These are phyloP conservation scores for Amblyraja radiata DNA, from an alignment of 2,797 vertebrate species.

Conservation along the genomic window DNA sequence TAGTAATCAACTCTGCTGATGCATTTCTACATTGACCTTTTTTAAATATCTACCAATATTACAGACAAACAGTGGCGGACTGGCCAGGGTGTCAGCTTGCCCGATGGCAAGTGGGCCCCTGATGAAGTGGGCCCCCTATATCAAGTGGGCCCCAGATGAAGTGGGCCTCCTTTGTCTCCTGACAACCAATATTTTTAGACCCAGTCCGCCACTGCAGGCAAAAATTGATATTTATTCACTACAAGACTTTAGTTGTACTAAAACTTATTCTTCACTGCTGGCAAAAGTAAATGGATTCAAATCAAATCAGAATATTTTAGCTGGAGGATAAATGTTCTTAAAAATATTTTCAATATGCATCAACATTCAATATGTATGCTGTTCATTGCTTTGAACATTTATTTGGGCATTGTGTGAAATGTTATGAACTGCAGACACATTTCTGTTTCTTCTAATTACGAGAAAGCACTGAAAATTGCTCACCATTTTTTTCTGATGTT, in stretches of 20 bases:
- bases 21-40: background rate
- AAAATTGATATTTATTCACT: background rate
- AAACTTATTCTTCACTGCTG: background rate
- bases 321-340: background rate
- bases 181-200: no score
- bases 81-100: no score
- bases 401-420: background rate
- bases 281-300: background rate
- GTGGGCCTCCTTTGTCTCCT: no score
- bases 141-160: no score
- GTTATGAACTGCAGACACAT: background rate
- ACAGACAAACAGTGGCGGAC: background rate
- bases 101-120: no score
- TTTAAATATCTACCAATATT: background rate
- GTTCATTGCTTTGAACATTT: background rate
- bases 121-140: no score
- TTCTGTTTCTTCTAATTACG: background rate
- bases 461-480: constrained; percentile 42
- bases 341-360: background rate
- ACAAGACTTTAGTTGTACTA: background rate
- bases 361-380: background rate
- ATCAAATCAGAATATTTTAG: background rate
- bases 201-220: no score
- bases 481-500: constrained; percentile 93
- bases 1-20: background rate